Evolutionary conservation across 2,888 invertebrate genomes (phyloP).

Genomic region (Euclidia mi): DNA sequence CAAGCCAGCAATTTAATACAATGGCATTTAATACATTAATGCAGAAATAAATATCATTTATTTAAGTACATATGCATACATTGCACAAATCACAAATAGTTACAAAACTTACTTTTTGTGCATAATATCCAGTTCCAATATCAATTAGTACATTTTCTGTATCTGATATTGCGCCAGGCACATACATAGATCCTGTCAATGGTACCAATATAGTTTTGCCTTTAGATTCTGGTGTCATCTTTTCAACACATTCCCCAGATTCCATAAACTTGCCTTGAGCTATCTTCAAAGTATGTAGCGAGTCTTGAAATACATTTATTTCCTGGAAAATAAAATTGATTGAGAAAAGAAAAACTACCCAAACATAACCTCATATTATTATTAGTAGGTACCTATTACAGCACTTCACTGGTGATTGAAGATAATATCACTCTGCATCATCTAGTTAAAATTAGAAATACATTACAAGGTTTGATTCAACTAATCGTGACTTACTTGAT

Average conservation of each 20-base stretch:
- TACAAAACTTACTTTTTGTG: slow-evolving; percentile 94
- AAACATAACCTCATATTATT: background rate
- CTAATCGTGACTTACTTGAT: slow-evolving; percentile 91
- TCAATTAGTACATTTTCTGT: slow-evolving; percentile 97
- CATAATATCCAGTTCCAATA: slow-evolving; percentile 99
- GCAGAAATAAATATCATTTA: too few relatives aligned
- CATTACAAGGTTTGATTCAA: background rate
- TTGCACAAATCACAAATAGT: background rate
- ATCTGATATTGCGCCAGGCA: slow-evolving; percentile 96
- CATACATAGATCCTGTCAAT: slow-evolving; percentile 99
- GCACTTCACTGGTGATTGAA: too few relatives aligned
- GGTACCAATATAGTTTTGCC: slow-evolving; percentile 97
- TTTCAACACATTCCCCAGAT: slow-evolving; percentile 95
- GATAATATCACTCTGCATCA: too few relatives aligned
- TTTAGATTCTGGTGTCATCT: slow-evolving; percentile 93
- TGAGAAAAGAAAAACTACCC: slow-evolving; percentile 13
- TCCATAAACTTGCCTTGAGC: slow-evolving; percentile 97
- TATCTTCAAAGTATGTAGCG: slow-evolving; percentile 96
- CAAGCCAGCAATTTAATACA: too few relatives aligned
- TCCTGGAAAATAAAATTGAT: slow-evolving; percentile 92
- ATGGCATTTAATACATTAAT: too few relatives aligned
- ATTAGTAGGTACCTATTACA: too few relatives aligned
- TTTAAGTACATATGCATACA: too few relatives aligned
- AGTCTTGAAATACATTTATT: slow-evolving; percentile 96
- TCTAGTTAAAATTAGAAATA: too few relatives aligned